Percentiles rank a stretch among this genome's conserved stretches.
These are phyloP conservation scores for Scotopteryx bipunctaria DNA, from an alignment of 2,888 invertebrate genomes.

Conservation along the genomic window DNA sequence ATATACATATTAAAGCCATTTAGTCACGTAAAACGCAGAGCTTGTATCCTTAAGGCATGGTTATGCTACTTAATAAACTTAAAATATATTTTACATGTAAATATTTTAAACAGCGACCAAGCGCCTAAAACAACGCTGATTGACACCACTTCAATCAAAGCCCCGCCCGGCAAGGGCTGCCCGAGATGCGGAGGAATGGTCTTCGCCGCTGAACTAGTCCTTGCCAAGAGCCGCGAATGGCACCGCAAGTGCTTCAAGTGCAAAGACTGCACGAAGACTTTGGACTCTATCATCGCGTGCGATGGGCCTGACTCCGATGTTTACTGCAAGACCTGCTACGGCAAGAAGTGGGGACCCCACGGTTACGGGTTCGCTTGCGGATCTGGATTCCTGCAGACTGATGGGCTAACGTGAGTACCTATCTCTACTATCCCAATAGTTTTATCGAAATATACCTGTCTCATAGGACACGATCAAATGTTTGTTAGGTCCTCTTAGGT, in stretches of 20 bases:
- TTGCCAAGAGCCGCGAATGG: constrained; percentile 95
- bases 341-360: constrained; percentile 98
- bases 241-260: constrained; percentile 97
- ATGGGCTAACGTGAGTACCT: constrained; percentile 91
- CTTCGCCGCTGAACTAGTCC: constrained; percentile 96
- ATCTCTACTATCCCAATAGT: background rate
- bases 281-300: constrained; percentile 97
- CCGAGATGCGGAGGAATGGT: constrained; percentile 95
- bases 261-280: constrained; percentile 94
- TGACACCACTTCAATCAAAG: constrained; percentile 91
- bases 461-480: no score
- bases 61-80: background rate
- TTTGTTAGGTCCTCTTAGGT: no score
- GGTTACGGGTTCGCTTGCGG: constrained; percentile 98
- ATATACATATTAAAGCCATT: no score
- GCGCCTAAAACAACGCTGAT: constrained; percentile 90
- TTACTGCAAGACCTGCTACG: constrained; percentile 98
- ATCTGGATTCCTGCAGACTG: constrained; percentile 96
- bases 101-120: constrained; percentile 83
- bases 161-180: constrained; percentile 93
- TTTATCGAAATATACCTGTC: no score
- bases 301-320: constrained; percentile 96
- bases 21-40: no score
- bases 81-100: background rate
- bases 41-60: background rate